These are phyloP conservation scores for Scopus umbretta DNA, from an alignment of 2,113 vertebrate genomes.

Conservation along the genomic window DNA sequence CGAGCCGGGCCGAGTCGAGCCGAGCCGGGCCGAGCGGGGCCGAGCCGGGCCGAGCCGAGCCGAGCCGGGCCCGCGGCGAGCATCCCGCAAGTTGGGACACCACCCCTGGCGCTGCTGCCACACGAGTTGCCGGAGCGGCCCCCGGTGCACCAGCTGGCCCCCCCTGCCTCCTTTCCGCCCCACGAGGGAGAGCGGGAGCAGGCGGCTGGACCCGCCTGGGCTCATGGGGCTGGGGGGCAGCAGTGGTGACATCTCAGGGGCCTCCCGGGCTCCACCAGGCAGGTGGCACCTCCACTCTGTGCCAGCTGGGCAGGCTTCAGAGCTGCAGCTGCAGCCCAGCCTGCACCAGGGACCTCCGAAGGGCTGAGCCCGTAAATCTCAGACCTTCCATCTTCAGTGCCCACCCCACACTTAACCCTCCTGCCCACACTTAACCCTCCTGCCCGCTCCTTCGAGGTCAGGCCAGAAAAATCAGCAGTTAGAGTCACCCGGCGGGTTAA, in stretches of 20 bases:
- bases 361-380: background rate
- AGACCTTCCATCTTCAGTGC: background rate
- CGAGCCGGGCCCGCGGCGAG: background rate
- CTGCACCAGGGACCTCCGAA: background rate
- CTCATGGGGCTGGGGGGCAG: background rate
- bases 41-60: background rate
- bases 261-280: background rate
- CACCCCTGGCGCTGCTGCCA: background rate
- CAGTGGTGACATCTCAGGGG: background rate
- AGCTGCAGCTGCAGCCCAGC: background rate
- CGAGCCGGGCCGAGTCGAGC: background rate
- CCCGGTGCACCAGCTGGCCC: background rate
- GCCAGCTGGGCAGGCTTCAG: background rate
- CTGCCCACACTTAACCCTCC: background rate
- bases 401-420: background rate
- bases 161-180: background rate
- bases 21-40: background rate
- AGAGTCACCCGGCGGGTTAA: background rate
- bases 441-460: background rate
- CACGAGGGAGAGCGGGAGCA: background rate
- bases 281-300: background rate
- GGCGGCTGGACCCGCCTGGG: background rate
- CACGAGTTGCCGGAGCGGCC: background rate
- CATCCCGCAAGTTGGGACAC: background rate
- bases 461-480: background rate